Percentiles rank a stretch among this genome's conserved stretches.
phyloP scores from a whole-genome alignment of 2,888 invertebrate species.

The Chydorus sphaericus region DNA sequence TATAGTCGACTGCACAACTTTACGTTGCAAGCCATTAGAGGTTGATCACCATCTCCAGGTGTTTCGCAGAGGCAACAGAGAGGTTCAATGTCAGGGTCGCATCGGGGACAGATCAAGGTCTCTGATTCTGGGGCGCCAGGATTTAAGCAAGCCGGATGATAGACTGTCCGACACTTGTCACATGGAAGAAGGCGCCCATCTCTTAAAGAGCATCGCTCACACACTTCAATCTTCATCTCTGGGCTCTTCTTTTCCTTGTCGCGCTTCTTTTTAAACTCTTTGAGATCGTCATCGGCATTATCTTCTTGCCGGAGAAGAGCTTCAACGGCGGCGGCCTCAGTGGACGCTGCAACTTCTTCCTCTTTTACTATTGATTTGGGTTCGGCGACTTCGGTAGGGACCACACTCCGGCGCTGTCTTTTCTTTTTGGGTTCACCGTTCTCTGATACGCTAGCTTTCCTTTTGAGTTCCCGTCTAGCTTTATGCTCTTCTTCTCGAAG shows the following conservation, averaged over 20 bases:
- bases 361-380: too few species aligned
- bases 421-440: background rate
- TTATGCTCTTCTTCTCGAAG: background rate
- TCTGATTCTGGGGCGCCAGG: background rate
- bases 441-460: too few species aligned
- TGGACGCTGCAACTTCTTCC: too few species aligned
- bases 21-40: slow-evolving; percentile 37
- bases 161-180: background rate
- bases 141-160: background rate
- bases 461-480: too few species aligned
- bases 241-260: background rate
- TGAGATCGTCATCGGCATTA: background rate
- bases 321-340: background rate
- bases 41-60: background rate
- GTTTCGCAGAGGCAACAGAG: background rate
- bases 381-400: too few species aligned
- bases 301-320: background rate
- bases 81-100: background rate
- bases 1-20: slow-evolving; percentile 56
- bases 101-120: background rate
- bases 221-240: background rate
- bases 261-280: background rate
- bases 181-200: background rate
- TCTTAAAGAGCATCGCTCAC: background rate
- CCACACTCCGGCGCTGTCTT: too few species aligned